phyloP scores from a whole-genome alignment of 2,888 invertebrate species.

The Tenthredo mesomela region DNA sequence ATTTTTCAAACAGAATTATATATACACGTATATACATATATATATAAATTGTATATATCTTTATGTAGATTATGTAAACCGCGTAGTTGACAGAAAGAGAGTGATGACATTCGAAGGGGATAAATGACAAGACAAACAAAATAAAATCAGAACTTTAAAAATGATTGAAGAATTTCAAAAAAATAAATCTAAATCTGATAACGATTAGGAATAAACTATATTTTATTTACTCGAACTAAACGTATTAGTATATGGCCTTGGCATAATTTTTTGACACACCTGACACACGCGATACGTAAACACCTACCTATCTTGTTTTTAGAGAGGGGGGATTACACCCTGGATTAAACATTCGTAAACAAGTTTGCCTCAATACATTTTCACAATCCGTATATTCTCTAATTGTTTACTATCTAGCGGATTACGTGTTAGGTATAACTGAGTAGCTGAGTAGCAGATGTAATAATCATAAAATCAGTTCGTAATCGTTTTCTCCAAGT shows the following conservation, averaged over 20 bases:
- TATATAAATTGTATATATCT: too few relatives aligned
- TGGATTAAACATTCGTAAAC: neutral
- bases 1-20: neutral
- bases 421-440: neutral
- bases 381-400: neutral
- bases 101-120: too few relatives aligned
- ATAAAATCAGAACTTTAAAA: neutral
- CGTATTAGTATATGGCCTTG: neutral
- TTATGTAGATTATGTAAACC: neutral
- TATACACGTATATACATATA: neutral
- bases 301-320: neutral
- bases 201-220: neutral
- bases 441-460: too few relatives aligned
- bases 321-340: neutral
- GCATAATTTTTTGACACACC: slow-evolving; percentile 4
- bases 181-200: neutral
- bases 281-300: neutral
- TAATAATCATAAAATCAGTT: neutral
- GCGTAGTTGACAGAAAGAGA: neutral
- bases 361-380: neutral
- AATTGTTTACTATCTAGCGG: neutral
- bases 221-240: neutral
- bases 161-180: neutral
- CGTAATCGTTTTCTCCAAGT: neutral
- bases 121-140: neutral